phyloP scores from a whole-genome alignment of 2,113 vertebrate genomes.

The Pongo pygmaeus region DNA sequence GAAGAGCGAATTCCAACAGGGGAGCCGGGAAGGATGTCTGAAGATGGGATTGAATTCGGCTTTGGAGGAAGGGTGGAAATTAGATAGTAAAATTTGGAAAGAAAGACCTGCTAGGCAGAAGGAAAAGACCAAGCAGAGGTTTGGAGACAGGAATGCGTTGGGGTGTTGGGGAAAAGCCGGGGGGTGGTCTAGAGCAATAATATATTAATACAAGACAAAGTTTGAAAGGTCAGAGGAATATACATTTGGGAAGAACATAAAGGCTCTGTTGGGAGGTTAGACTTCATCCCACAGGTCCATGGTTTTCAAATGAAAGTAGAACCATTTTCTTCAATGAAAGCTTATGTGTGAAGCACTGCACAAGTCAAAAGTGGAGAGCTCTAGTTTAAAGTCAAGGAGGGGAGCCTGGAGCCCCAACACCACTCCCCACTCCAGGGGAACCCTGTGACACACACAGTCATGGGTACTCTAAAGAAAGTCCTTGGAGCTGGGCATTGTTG shows the following conservation, averaged over 20 bases:
- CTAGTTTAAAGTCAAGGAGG: not conserved
- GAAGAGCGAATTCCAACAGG: not conserved
- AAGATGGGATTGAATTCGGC: not conserved
- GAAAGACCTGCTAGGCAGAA: not conserved
- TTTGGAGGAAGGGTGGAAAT: not conserved
- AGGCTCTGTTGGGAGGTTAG: not conserved
- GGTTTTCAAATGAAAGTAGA: not conserved
- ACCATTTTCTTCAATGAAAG: not conserved
- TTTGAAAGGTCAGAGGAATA: not conserved
- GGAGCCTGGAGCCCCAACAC: not conserved
- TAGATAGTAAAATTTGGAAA: not conserved
- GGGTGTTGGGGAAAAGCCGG: not conserved
- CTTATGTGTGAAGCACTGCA: not conserved
- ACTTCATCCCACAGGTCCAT: not conserved
- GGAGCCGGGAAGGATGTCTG: not conserved
- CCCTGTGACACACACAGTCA: not conserved
- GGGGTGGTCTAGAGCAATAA: not conserved
- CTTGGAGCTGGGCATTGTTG: not conserved
- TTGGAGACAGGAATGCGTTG: not conserved
- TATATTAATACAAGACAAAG: not conserved
- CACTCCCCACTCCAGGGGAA: not conserved
- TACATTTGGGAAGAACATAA: not conserved
- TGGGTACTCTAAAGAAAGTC: not conserved
- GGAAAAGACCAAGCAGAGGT: not conserved
- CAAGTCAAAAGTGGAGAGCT: not conserved